Evolutionary conservation across 2,888 invertebrate genomes (phyloP).

Genomic region (Hesperia comma): DNA sequence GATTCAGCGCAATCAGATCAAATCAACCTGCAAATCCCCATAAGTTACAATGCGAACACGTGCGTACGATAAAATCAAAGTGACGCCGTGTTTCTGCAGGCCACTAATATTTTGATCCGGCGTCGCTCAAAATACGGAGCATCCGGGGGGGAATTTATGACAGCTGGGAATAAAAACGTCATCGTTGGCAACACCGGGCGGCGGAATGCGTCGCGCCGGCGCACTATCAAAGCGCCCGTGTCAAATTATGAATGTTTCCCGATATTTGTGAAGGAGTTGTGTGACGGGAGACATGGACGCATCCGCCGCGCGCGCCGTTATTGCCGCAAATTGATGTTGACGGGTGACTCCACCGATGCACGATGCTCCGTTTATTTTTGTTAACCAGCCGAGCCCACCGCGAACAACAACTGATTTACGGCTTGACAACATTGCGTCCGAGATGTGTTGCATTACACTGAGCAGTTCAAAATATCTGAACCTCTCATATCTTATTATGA

Average conservation of each 20-base stretch:
- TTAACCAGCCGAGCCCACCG: constrained; percentile 32
- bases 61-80: constrained; percentile 68
- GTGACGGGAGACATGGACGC: constrained; percentile 70
- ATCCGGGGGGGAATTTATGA: constrained; percentile 73
- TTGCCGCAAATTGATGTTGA: constrained; percentile 59
- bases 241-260: constrained; percentile 78
- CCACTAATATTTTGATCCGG: constrained; percentile 68
- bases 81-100: constrained; percentile 50
- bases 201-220: constrained; percentile 51
- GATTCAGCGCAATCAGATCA: constrained; percentile 55
- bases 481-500: constrained; percentile 7
- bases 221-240: constrained; percentile 67
- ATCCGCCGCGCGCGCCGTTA: constrained; percentile 60
- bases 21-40: constrained; percentile 55
- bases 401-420: constrained; percentile 32
- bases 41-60: constrained; percentile 53
- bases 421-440: constrained; percentile 26
- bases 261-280: constrained; percentile 78
- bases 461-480: constrained; percentile 19
- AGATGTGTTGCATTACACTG: constrained; percentile 8
- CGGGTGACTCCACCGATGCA: constrained; percentile 42
- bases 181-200: constrained; percentile 61
- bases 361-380: constrained; percentile 59
- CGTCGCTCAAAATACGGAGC: constrained; percentile 62
- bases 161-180: constrained; percentile 70